Conservation (phyloP, 2,113 vertebrate genomes). For the Anarhynchus alexandrinus region DNA sequence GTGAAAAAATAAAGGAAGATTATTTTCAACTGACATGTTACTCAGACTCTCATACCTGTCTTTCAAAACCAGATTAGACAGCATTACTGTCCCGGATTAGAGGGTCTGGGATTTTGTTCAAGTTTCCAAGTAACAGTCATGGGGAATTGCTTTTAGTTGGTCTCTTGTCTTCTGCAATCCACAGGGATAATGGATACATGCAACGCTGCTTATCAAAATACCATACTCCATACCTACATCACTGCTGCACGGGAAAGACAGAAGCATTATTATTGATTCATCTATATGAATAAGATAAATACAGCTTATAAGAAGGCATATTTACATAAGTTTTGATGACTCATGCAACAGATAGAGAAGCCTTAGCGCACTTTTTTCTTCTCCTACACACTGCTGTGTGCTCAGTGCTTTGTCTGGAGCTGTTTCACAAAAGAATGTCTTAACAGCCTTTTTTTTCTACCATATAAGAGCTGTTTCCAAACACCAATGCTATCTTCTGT, state of each 20-base stretch:
- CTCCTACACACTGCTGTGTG: neutral
- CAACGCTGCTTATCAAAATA: neutral
- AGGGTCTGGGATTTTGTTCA: neutral
- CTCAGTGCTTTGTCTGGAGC: neutral
- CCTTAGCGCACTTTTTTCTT: neutral
- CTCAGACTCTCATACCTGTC: neutral
- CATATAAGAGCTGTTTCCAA: neutral
- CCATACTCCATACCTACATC: neutral
- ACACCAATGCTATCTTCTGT: neutral
- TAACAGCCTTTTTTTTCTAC: neutral
- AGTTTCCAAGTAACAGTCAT: neutral
- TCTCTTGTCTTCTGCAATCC: neutral
- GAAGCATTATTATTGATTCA: neutral
- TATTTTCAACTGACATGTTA: neutral
- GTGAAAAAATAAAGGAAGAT: neutral
- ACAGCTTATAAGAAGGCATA: neutral
- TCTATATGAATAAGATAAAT: neutral
- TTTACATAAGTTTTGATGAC: constrained; percentile 25
- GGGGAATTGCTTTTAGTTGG: neutral
- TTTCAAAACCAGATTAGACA: neutral
- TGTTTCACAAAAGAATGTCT: neutral
- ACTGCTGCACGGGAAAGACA: neutral
- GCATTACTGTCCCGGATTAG: neutral
- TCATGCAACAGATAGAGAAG: neutral
- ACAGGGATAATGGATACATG: neutral